phyloP scores from a whole-genome alignment of 2,113 vertebrate species.

The Marcusenius ussheri region DNA sequence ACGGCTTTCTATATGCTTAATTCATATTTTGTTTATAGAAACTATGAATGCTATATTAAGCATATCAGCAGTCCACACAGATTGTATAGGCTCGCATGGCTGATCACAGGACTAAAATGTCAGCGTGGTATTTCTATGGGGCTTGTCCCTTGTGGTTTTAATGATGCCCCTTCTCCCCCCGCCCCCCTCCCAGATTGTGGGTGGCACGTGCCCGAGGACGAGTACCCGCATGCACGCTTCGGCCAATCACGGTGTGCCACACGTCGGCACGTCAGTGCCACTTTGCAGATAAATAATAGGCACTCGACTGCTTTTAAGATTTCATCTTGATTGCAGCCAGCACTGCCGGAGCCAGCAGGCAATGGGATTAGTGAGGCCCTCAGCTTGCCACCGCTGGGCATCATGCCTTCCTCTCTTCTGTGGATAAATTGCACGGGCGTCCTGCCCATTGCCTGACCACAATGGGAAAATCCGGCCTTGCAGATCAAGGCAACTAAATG shows the following conservation, averaged over 20 bases:
- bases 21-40: not conserved
- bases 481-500: not conserved
- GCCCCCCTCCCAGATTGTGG: not conserved
- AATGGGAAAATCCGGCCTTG: slow-evolving; percentile 3
- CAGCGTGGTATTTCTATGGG: not conserved
- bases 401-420: not conserved
- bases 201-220: not conserved
- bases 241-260: not conserved
- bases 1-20: not conserved
- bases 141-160: not conserved
- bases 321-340: slow-evolving; percentile 19
- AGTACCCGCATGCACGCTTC: not conserved
- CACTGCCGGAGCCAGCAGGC: slow-evolving; percentile 10
- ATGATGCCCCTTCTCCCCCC: not conserved
- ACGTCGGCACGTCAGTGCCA: not conserved
- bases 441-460: slow-evolving; percentile 8
- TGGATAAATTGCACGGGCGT: slow-evolving; percentile 8
- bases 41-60: not conserved
- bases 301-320: slow-evolving; percentile 11
- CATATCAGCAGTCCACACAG: not conserved
- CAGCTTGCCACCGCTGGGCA: not conserved
- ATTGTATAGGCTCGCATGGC: not conserved
- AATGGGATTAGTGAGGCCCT: slow-evolving; percentile 13
- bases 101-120: not conserved
- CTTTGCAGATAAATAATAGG: slow-evolving; percentile 19